These are phyloP conservation scores for Coregonus suidteri DNA, from an alignment of 2,797 vertebrate genomes.

Conservation along the genomic window DNA sequence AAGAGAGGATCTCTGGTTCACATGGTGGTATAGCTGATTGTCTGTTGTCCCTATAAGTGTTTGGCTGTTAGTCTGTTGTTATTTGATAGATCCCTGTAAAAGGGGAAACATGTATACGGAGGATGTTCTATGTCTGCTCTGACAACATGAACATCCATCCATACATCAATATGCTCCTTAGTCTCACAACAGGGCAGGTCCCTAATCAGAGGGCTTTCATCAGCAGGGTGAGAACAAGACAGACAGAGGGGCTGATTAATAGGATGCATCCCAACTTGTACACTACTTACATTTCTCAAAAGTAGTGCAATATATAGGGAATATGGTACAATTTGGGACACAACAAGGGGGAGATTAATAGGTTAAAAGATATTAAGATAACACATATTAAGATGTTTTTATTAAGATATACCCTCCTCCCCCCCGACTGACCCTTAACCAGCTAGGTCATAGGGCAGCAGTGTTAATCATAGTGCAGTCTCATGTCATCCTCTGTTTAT, in stretches of 20 bases:
- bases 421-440: neutral
- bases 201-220: constrained; percentile 59
- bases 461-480: neutral
- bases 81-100: neutral
- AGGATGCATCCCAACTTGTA: neutral
- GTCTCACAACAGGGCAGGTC: constrained; percentile 31
- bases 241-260: neutral
- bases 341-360: neutral
- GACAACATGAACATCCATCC: constrained; percentile 52
- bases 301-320: neutral
- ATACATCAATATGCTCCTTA: constrained; percentile 57
- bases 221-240: constrained; percentile 13
- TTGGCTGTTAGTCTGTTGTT: neutral
- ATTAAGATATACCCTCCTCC: neutral
- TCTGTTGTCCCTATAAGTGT: neutral
- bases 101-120: neutral
- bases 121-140: neutral
- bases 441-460: neutral
- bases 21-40: constrained; percentile 7
- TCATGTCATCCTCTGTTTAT: constrained; percentile 13
- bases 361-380: neutral
- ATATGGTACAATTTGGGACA: neutral
- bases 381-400: neutral
- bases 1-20: neutral
- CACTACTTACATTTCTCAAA: neutral